A percentile compares a stretch with the other conserved stretches of the same genome.
Evolutionary conservation across 2,113 vertebrate species (phyloP).

Genomic region (Ptilorrhoa leucosticta): DNA sequence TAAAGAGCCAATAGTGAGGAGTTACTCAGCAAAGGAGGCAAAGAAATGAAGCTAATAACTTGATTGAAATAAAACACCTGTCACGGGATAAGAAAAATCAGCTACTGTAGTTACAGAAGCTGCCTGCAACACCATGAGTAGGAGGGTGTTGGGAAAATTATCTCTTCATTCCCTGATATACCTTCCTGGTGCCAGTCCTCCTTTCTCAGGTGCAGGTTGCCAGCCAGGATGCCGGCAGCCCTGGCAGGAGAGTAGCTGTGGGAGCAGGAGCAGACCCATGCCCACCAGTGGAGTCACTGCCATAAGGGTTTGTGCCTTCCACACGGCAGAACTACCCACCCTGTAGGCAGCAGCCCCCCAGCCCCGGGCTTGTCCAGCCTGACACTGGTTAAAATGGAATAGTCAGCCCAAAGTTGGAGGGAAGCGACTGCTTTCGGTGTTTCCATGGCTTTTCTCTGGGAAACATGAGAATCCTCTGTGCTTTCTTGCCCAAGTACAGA

Average conservation of each 20-base stretch:
- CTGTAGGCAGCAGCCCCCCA: background rate
- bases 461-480: background rate
- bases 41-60: slow-evolving; percentile 21
- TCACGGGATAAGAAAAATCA: background rate
- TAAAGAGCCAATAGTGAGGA: slow-evolving; percentile 11
- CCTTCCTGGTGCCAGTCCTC: background rate
- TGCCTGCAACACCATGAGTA: background rate
- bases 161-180: background rate
- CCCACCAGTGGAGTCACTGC: background rate
- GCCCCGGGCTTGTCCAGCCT: background rate
- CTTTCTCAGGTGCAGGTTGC: background rate
- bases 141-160: background rate
- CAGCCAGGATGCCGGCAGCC: background rate
- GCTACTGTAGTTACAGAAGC: background rate
- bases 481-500: background rate
- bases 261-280: background rate
- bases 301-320: background rate
- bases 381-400: background rate
- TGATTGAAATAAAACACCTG: slow-evolving; percentile 30
- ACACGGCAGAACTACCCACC: fast-evolving
- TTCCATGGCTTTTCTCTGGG: background rate
- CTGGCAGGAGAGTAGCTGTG: background rate
- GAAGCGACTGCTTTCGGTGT: fast-evolving
- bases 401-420: background rate
- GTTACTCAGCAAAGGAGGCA: background rate